phyloP scores from a whole-genome alignment of 2,888 invertebrate species.

The Lacanobia oleracea region DNA sequence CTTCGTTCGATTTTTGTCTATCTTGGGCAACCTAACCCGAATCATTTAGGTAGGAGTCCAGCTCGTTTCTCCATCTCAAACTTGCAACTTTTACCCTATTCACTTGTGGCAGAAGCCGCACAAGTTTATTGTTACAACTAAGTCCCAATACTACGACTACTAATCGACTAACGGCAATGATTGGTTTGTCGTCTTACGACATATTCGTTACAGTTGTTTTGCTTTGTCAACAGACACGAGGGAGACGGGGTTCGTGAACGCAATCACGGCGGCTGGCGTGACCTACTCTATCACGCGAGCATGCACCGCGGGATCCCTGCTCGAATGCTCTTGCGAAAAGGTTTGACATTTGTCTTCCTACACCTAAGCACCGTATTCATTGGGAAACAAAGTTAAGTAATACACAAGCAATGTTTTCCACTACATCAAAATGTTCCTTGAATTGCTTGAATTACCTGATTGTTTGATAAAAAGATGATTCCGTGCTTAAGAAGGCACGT shows the following conservation, averaged over 20 bases:
- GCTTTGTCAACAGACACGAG: conserved; percentile 93
- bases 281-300: conserved; percentile 97
- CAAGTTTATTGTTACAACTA: neutral
- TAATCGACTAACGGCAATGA: too few relatives aligned
- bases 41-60: too few relatives aligned
- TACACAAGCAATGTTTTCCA: neutral
- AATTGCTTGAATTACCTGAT: too few relatives aligned
- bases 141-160: too few relatives aligned
- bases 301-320: conserved; percentile 95
- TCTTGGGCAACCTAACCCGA: too few relatives aligned
- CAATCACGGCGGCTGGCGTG: conserved; percentile 97
- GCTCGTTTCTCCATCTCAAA: too few relatives aligned
- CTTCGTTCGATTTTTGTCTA: too few relatives aligned
- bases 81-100: too few relatives aligned
- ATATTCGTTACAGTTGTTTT: conserved; percentile 4
- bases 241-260: conserved; percentile 97
- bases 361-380: neutral
- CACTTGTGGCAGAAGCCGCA: too few relatives aligned
- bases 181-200: neutral
- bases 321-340: conserved; percentile 97
- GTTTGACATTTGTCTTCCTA: conserved; percentile 70
- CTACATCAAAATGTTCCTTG: neutral
- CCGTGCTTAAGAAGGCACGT: too few relatives aligned
- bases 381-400: neutral
- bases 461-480: too few relatives aligned